phyloP scores from a whole-genome alignment of 2,888 invertebrate species.

The Drosophila cyrtoloma region DNA sequence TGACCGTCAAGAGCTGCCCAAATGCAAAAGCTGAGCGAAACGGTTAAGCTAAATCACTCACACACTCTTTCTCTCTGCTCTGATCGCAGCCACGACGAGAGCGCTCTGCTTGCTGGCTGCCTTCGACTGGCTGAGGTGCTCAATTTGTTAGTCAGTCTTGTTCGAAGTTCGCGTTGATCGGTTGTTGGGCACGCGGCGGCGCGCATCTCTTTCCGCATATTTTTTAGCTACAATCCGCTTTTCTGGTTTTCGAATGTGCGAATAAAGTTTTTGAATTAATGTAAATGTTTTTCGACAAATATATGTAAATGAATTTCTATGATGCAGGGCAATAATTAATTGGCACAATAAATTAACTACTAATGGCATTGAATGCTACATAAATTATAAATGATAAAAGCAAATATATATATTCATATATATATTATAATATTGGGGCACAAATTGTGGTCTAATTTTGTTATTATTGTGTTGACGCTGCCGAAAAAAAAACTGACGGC shows the following conservation, averaged over 20 bases:
- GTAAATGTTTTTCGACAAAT: slow-evolving; percentile 49
- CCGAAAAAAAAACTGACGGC: slow-evolving; percentile 7
- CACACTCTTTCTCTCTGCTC: slow-evolving; percentile 10
- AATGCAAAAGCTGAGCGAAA: slow-evolving; percentile 55
- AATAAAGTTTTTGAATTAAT: slow-evolving; percentile 49
- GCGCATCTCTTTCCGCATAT: slow-evolving; percentile 42
- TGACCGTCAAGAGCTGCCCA: slow-evolving; percentile 40
- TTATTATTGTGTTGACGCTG: slow-evolving; percentile 8
- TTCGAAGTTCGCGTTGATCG: slow-evolving; percentile 79
- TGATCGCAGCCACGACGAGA: slow-evolving; percentile 9
- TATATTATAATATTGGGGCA: slow-evolving; percentile 12
- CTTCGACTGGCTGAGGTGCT: slow-evolving; percentile 30
- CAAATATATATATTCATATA: slow-evolving; percentile 6
- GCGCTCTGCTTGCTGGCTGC: slow-evolving; percentile 35
- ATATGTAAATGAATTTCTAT: slow-evolving; percentile 44
- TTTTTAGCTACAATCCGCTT: slow-evolving; percentile 25
- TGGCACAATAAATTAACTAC: slow-evolving; percentile 51
- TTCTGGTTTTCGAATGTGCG: slow-evolving; percentile 45
- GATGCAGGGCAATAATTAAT: slow-evolving; percentile 14
- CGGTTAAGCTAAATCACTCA: slow-evolving; percentile 51
- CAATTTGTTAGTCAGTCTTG: slow-evolving; percentile 62
- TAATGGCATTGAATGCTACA: slow-evolving; percentile 57
- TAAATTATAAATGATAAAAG: slow-evolving; percentile 46
- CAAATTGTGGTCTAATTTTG: slow-evolving; percentile 45
- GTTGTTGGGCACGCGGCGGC: slow-evolving; percentile 73